Conservation (phyloP, 2,797 vertebrate genomes). For the Crax fasciolata region DNA sequence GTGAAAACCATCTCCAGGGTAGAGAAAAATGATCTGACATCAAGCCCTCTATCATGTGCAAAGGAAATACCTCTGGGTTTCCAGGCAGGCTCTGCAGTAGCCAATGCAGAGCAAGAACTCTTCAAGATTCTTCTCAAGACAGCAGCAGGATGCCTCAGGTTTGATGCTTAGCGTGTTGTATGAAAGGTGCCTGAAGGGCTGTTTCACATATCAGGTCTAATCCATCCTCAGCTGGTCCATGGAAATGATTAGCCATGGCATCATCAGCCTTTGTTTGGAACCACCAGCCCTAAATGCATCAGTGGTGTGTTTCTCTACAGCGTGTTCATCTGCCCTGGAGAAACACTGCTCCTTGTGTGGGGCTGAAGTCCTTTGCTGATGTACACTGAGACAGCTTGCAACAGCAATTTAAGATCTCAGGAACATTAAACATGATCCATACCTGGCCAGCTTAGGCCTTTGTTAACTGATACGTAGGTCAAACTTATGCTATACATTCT, state of each 20-base stretch:
- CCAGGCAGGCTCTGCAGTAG: not conserved
- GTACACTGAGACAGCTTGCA: not conserved
- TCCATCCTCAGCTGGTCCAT: not conserved
- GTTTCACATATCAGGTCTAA: not conserved
- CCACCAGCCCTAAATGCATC: not conserved
- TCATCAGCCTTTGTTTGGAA: not conserved
- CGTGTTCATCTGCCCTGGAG: not conserved
- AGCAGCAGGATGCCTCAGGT: not conserved
- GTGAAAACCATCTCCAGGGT: constrained; percentile 16
- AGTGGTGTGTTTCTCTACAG: not conserved
- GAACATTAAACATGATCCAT: not conserved
- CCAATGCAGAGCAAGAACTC: not conserved
- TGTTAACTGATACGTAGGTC: not conserved
- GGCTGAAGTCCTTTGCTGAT: not conserved
- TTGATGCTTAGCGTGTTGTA: not conserved
- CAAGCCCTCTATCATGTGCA: not conserved
- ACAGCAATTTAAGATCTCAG: not conserved
- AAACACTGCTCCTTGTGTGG: not conserved
- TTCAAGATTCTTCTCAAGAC: constrained; percentile 17
- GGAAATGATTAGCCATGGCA: not conserved
- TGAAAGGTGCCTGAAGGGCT: not conserved
- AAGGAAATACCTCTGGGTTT: constrained; percentile 26
- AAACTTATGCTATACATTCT: not conserved
- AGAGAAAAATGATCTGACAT: constrained; percentile 24
- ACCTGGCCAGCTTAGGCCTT: not conserved